Base-by-base conservation (phyloP, 2,888 invertebrate species). In the Thalpophila matura region DNA sequence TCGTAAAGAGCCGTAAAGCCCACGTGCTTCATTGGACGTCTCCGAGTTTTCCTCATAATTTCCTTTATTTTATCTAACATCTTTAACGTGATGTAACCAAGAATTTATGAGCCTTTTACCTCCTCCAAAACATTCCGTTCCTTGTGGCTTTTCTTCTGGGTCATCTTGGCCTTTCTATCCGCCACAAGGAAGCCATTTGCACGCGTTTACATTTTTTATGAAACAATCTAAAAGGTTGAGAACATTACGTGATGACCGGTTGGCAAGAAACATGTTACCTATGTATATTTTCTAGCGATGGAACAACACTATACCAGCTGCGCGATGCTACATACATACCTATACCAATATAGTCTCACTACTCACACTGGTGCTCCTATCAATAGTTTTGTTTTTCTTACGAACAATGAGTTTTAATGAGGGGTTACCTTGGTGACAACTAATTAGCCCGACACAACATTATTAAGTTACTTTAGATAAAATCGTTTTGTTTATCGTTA, bases 201-300 rank as follows among this genome's bases (percentile, higher is more conserved):
- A 77, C 61, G 74, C 61, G 49, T 66, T 77, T 77, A 73, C 64
- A 77, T 81, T 71, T 79, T 80, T 78, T 77, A 77, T 79, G 72
- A 81, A 81, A 77, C 79, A 78, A 73, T 79, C 61, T 63, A 42
- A 66, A 73, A 68, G 74, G 78, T 65, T 71, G 60, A 47, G 68
- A 51, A 56, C 37, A 59, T 50, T 46, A 53, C 63, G 54, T 60
- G 63, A 66, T 68, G 59, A 56, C 66, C 42, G 18, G 29, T 31
- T 49, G 29, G 31, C 27, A 35, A 46, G 47, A 51, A 61, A 55
- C 58, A 47, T 47, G 24, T 49, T 53, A 37, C 22, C 9, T 37
- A 31, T 51, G 22, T 31, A 6, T 27, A 18, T 14, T 42, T 14
- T 24, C n/a, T n/a, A n/a, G n/a, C n/a, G n/a, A n/a, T n/a, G n/a